These are phyloP conservation scores for Drosophila sturtevanti DNA, from an alignment of 1,140 invertebrate genomes.

Conservation along the genomic window DNA sequence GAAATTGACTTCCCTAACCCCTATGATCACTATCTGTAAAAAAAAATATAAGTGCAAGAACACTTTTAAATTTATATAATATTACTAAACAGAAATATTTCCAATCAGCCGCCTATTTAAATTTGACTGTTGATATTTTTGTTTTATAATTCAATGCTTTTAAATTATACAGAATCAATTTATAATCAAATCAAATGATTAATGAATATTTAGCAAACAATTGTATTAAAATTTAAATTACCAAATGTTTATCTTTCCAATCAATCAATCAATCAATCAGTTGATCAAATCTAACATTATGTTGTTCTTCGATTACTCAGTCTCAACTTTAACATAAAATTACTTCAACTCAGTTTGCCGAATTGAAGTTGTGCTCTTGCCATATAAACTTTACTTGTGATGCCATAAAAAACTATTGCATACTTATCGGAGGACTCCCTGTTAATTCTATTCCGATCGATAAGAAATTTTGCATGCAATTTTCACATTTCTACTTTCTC, in stretches of 20 bases:
- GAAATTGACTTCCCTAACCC: no score
- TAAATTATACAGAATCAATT: background rate
- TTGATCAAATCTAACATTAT: background rate
- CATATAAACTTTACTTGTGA: background rate
- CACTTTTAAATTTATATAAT: no score
- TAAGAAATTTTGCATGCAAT: constrained; percentile 59
- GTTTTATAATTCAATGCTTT: no score
- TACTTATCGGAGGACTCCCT: constrained; percentile 52
- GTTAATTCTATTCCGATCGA: constrained; percentile 35
- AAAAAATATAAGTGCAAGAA: no score
- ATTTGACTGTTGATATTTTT: no score
- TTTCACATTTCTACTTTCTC: constrained; percentile 43
- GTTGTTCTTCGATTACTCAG: no score
- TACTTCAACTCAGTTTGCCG: background rate
- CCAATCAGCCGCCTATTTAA: background rate
- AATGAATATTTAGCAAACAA: background rate
- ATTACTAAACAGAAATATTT: no score
- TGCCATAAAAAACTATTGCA: constrained; percentile 52
- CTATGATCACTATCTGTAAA: no score
- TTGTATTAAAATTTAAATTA: background rate
- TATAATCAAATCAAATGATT: background rate
- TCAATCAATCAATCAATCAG: background rate
- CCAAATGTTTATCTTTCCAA: background rate
- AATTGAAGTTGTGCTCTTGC: background rate
- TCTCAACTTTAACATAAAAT: background rate